phyloP scores from a whole-genome alignment of 2,888 invertebrate species.

The Hydriomena furcata region DNA sequence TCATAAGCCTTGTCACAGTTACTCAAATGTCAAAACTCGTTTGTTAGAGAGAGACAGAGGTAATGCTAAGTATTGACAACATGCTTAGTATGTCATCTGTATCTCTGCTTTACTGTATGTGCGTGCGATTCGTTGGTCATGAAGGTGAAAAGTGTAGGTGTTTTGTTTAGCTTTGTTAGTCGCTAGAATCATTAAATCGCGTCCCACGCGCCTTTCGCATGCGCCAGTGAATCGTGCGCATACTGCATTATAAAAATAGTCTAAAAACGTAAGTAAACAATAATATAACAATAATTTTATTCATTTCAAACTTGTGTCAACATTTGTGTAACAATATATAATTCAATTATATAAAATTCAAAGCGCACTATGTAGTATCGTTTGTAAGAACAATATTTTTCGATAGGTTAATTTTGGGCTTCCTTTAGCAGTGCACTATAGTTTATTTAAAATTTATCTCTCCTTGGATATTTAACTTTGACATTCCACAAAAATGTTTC shows the following conservation, averaged over 20 bases:
- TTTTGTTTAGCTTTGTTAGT: conserved; percentile 9
- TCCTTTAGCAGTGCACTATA: conserved; percentile 1
- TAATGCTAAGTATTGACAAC: no score
- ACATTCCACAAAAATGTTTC: conserved; percentile 16
- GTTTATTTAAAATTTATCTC: background rate
- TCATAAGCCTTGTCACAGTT: no score
- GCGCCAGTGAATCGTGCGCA: conserved; percentile 5
- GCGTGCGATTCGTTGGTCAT: background rate
- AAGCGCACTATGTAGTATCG: background rate
- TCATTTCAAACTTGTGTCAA: background rate
- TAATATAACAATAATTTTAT: no score
- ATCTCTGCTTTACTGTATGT: no score
- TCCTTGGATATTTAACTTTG: conserved; percentile 8
- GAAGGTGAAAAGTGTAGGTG: background rate
- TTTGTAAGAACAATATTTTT: background rate
- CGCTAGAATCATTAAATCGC: conserved; percentile 6
- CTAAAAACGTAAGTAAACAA: no score
- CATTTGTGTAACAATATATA: background rate
- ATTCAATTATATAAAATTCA: background rate
- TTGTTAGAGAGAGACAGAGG: no score
- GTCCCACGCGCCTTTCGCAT: background rate
- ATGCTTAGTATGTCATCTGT: no score
- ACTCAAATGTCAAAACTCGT: no score
- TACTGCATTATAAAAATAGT: background rate
- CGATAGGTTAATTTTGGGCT: conserved; percentile 3